Base-by-base conservation (phyloP, 92 coral and sea anemone genomes). In the Palythoa grandiflora region DNA sequence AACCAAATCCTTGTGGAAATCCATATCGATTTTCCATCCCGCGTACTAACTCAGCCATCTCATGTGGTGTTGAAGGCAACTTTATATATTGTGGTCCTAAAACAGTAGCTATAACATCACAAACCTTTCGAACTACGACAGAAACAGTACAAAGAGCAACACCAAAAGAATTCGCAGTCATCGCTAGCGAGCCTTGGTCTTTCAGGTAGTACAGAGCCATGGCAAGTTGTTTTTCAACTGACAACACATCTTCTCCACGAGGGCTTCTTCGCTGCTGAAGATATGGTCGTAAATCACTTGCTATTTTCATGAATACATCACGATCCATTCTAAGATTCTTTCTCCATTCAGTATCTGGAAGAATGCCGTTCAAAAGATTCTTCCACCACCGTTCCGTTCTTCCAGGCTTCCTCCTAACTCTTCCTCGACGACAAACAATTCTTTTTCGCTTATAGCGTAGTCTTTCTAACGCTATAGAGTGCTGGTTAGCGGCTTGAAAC, bases 131-230 rank as follows among this genome's bases (percentile, higher is more conserved):
- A 10, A 92, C 88, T 21, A 86, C 87, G 65, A 87, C 83, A 38
- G 93, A 87, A 35, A 87, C 90, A 70, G 87, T 90, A 60, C 90
- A 90, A 54, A 86, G 66, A 47, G 94, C 92, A 37, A 89, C 91
- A 35, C 89, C 94, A 92, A 89, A 92, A 59, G 93, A 40, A 89
- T 89, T 92, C 20, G 92, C 92, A 70, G 95, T 92, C 91, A 89
- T 92, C 6, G 55, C 38, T 39, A 92, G 80, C 57, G 95, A 92
- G 44, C 95, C 93, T 71, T 87, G 87, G 81, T 92, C 91, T 63
- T 92, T 92, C 17, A 92, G 83, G 60, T 83, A 87, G 51, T 92
- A 87, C 12, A 92, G 78, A 61, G 93, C 87, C 73, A 92, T 81
- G 61, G 91, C 91, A 28, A 92, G 80, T 76, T 92, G 87, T 78